Conservation (phyloP, 2,888 invertebrate species). For the Sphecodes monilicornis region DNA sequence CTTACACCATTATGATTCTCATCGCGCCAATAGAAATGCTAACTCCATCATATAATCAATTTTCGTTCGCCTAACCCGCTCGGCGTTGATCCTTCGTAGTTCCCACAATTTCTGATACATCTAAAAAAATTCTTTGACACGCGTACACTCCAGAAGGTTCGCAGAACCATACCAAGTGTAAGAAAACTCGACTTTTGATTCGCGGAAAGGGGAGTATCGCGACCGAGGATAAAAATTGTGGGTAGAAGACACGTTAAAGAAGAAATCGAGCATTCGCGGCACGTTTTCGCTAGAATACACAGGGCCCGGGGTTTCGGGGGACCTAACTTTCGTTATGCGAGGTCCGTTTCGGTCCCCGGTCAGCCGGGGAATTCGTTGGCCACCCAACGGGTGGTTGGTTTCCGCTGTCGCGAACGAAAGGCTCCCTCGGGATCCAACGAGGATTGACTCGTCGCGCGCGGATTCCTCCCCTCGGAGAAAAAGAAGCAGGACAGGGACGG, state of each 20-base stretch:
- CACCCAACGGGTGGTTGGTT: constrained; percentile 70
- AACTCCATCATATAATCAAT: too few relatives aligned
- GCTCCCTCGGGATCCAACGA: constrained; percentile 65
- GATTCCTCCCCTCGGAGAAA: constrained; percentile 60
- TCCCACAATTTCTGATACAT: not conserved
- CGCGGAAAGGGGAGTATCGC: not conserved
- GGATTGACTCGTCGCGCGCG: constrained; percentile 82
- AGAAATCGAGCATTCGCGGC: constrained; percentile 41
- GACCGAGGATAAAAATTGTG: not conserved
- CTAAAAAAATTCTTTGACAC: not conserved
- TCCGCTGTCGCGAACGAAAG: constrained; percentile 56
- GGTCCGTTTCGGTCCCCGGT: constrained; percentile 17
- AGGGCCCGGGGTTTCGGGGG: constrained; percentile 18
- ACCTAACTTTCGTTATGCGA: constrained; percentile 26
- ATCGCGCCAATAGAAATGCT: too few relatives aligned
- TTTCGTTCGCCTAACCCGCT: too few relatives aligned
- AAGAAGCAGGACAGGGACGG: constrained; percentile 59
- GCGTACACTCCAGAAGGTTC: not conserved
- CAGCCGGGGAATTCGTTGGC: constrained; percentile 66
- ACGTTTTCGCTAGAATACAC: constrained; percentile 39
- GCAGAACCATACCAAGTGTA: not conserved
- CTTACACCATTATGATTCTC: too few relatives aligned
- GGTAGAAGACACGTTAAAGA: not conserved
- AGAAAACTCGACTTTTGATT: not conserved
- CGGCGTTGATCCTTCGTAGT: too few relatives aligned